A percentile compares a stretch with the other conserved stretches of the same genome.
phyloP scores from a whole-genome alignment of 2,113 vertebrate genomes.

The Colius striatus region DNA sequence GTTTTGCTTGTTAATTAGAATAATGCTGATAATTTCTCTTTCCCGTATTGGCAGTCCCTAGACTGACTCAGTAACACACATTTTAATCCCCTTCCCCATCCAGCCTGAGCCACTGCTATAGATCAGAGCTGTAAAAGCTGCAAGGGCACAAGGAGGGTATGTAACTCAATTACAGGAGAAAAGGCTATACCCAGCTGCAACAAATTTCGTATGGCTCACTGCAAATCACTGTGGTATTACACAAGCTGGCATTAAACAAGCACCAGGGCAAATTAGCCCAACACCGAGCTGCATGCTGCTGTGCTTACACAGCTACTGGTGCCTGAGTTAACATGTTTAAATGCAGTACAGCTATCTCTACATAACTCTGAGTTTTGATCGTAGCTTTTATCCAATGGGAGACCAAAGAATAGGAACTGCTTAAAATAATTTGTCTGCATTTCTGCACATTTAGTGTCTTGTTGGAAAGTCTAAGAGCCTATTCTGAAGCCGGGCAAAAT shows the following conservation, averaged over 20 bases:
- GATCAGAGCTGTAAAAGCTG: background rate
- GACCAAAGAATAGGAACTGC: background rate
- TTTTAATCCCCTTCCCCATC: background rate
- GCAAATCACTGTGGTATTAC: conserved; percentile 57
- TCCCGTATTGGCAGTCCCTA: background rate
- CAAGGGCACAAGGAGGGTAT: background rate
- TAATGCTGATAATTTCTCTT: background rate
- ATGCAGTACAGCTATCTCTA: background rate
- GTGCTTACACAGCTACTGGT: background rate
- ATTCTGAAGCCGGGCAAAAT: background rate
- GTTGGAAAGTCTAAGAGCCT: background rate
- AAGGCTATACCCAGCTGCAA: conserved; percentile 16
- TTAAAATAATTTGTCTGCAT: conserved; percentile 6
- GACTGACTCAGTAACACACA: background rate
- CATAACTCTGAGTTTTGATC: background rate
- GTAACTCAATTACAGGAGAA: conserved; percentile 32
- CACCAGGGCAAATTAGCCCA: conserved; percentile 33
- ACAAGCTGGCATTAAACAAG: conserved; percentile 39
- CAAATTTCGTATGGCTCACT: conserved; percentile 30
- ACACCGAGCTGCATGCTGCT: conserved; percentile 1
- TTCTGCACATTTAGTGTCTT: background rate
- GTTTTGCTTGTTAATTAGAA: background rate
- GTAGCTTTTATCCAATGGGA: background rate
- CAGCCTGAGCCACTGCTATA: background rate
- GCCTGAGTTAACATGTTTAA: conserved; percentile 3